Conservation (phyloP, 2,888 invertebrate genomes). For the Epsilonema sp. region DNA sequence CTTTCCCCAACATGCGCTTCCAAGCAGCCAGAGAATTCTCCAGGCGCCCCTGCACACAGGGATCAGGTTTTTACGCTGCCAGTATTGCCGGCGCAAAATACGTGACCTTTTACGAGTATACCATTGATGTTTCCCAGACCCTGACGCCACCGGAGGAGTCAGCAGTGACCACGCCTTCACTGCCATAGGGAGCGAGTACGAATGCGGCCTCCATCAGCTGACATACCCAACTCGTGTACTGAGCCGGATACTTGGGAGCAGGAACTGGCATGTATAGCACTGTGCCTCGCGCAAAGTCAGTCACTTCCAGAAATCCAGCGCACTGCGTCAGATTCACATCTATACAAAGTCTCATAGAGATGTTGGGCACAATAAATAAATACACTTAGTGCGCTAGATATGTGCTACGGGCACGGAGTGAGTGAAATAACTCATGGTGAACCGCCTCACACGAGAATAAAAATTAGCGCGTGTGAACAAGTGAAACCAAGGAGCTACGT, state of each 20-base stretch:
- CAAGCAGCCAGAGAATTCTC: slow-evolving; percentile 36
- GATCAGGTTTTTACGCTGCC: too few species aligned
- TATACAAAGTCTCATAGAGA: too few species aligned
- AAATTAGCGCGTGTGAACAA: too few species aligned
- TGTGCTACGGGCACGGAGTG: too few species aligned
- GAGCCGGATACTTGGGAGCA: slow-evolving; percentile 30
- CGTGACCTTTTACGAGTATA: too few species aligned
- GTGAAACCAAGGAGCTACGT: too few species aligned
- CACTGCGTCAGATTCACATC: not conserved
- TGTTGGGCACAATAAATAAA: too few species aligned
- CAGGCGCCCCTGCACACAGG: slow-evolving; percentile 19
- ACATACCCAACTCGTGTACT: slow-evolving; percentile 36
- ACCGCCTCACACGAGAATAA: too few species aligned
- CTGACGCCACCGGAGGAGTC: slow-evolving; percentile 40
- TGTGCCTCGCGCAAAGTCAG: slow-evolving; percentile 35
- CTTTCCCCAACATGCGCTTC: slow-evolving; percentile 32
- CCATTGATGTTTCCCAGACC: slow-evolving; percentile 39
- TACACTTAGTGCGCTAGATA: too few species aligned
- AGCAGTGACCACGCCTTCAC: slow-evolving; percentile 39
- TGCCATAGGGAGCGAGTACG: slow-evolving; percentile 32
- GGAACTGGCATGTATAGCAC: slow-evolving; percentile 40
- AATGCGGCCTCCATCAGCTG: slow-evolving; percentile 32
- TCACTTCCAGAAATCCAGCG: slow-evolving; percentile 38
- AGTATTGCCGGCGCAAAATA: too few species aligned
- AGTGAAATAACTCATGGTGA: too few species aligned